Base-by-base conservation (phyloP, 2,113 vertebrate species). In the Copsychus sechellarum region DNA sequence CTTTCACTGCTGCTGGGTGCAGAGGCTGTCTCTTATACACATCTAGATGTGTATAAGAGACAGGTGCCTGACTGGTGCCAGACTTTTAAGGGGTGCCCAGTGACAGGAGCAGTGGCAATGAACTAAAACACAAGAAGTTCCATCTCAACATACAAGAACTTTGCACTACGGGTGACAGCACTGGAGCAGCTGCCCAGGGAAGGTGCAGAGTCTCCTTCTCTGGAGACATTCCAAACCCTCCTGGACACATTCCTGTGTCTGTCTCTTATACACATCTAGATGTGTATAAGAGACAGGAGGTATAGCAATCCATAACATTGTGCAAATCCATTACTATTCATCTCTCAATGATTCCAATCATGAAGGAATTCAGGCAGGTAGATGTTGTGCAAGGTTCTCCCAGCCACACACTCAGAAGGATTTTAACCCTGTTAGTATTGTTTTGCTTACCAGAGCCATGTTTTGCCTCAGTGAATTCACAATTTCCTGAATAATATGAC, bases 131-230 rank as follows among this genome's bases (percentile, higher is more conserved):
- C 12, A 51, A 26, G 5, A 24, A 51, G 19, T 6, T 21, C 10
- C 38, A 51, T 5, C 33, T 45, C 51, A 66, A 0, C 43, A 12
- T n/a, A n/a, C 2, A 2, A 38, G 36, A 51, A 14, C 43, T 28
- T 43, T 11, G 7, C 28, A 8, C 12, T n/a, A 3, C 53, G 9
- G 15, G 11, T 24, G 1, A 10, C 26, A 51, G 60, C 43, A 13
- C 43, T 43, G 33, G 50, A 81, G 8, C 26, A 65, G 57, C 21
- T 29, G 4, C 67, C 22, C 33, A 15, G 19, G 8, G 19, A 57
- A 10, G 14, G 15, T 0, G 15, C 0, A 2, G 1, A 34, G 8
- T 13, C 22, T 65, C 28, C 18, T 1, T 43, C 8, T 24, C 36
- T 24, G 50, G 25, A 54, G 16, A 20, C 38, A 13, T 6, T 29